Conservation (phyloP, 2,888 invertebrate genomes). For the Aspidiotus rigidus region DNA sequence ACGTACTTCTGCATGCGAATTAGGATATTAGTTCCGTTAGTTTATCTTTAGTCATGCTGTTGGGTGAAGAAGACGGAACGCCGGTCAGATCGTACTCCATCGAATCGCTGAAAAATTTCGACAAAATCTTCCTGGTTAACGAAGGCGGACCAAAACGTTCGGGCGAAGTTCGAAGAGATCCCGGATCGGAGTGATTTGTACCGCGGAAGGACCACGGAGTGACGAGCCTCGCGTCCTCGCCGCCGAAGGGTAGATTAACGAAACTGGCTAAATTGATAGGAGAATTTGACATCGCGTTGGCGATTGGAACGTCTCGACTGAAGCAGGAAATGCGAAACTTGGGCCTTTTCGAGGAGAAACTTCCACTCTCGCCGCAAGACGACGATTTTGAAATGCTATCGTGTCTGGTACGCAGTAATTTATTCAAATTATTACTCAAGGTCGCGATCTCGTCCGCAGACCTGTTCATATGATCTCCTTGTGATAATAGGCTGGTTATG, state of each 20-base stretch:
- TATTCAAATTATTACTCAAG: slow-evolving; percentile 18
- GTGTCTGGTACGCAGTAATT: slow-evolving; percentile 12
- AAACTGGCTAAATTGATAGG: slow-evolving; percentile 37
- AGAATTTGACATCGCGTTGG: slow-evolving; percentile 45
- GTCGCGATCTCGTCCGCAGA: slow-evolving; percentile 19
- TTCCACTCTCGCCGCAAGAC: neutral
- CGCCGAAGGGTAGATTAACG: slow-evolving; percentile 36
- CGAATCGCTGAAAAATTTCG: slow-evolving; percentile 33
- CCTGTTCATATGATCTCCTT: neutral
- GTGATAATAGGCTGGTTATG: slow-evolving; percentile 15
- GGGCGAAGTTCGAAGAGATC: slow-evolving; percentile 38
- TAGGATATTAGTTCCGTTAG: slow-evolving; percentile 27
- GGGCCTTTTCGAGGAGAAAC: slow-evolving; percentile 41
- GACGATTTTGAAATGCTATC: slow-evolving; percentile 19
- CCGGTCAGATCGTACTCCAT: slow-evolving; percentile 17
- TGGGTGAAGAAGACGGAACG: slow-evolving; percentile 21
- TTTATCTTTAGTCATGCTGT: slow-evolving; percentile 25
- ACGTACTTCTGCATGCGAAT: neutral
- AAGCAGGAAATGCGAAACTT: slow-evolving; percentile 58
- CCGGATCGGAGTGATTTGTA: slow-evolving; percentile 38
- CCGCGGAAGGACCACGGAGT: slow-evolving; percentile 18
- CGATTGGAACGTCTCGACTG: slow-evolving; percentile 62
- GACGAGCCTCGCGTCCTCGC: slow-evolving; percentile 7
- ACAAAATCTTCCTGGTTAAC: slow-evolving; percentile 34
- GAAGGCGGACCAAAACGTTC: slow-evolving; percentile 32